Evolutionary conservation across 1,140 invertebrate genomes (phyloP), one percentile per base, ranked within the genome.

Genomic region (Samia ricini): DNA sequence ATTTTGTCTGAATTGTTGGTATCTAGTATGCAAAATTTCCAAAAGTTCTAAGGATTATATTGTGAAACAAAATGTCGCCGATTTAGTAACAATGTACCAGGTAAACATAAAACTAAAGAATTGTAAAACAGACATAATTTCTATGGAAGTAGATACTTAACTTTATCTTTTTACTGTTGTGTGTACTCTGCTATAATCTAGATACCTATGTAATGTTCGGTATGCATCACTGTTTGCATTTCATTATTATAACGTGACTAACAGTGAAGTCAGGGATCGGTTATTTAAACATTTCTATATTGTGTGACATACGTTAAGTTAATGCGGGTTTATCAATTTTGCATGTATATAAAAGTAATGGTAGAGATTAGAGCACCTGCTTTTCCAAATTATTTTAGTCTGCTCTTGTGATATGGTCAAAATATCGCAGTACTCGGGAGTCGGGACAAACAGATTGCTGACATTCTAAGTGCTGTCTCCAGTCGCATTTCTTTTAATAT

Each of bases 151-250:
- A 52, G 8, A 21, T 12, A 10, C 51, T 52, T 21, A 23, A 15
- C 51, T 52, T 21, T 23, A 52, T 22, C 10, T 52, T n/a, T n/a
- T 23, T 52, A 23, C 19, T 52, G 51, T 20, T 52, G 6, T 52
- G 6, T 52, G 19, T 52, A 42, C 8, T 26, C 26, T 26, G 8
- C 4, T 26, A 26, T 26, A 26, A 42, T 42, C 33, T 15, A 42
- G 12, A 42, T 42, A 42, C 33, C n/a, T n/a, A n/a, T n/a, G 24
- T 26, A 56, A 29, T n/a, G 7, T n/a, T 24, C 18, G 7, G 4
- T 12, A 56, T 26, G 55, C 26, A 29, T 56, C 55, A 29, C 8
- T 56, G 55, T 56, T 56, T 56, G 26, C 26, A 29, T 56, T n/a
- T 29, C 26, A 3, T 29, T 29, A 29, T 29, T n/a, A 8, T 33